phyloP scores from a whole-genome alignment of 2,113 vertebrate species.

The Otis tarda region DNA sequence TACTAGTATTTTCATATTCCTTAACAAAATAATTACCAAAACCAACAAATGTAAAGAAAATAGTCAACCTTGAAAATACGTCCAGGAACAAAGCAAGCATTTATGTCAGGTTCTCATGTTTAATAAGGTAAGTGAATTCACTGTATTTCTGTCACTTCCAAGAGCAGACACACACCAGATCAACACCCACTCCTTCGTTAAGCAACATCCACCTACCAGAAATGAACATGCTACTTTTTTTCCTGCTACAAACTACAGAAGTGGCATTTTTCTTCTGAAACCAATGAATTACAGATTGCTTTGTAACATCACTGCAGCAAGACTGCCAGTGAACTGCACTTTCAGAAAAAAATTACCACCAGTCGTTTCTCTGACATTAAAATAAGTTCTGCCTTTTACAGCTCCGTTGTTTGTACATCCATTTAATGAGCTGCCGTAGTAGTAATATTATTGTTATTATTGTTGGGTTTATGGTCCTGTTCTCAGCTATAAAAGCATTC shows the following conservation, averaged over 20 bases:
- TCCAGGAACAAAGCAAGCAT: not conserved
- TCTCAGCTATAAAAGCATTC: not conserved
- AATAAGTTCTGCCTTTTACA: conserved; percentile 1
- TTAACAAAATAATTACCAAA: not conserved
- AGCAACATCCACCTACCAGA: not conserved
- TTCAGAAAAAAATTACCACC: not conserved
- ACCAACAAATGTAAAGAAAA: not conserved
- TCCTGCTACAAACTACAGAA: not conserved
- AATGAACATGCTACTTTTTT: not conserved
- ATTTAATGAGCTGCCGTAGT: conserved; percentile 9
- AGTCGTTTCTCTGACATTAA: conserved; percentile 14
- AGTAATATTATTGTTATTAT: not conserved
- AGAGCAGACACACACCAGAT: not conserved
- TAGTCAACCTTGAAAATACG: not conserved
- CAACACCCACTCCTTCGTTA: not conserved
- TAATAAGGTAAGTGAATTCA: not conserved
- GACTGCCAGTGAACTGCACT: not conserved
- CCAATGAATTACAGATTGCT: not conserved
- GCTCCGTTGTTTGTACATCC: not conserved
- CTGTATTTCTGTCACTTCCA: not conserved
- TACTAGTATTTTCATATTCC: not conserved
- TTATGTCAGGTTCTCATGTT: not conserved
- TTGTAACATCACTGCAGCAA: not conserved
- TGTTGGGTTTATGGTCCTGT: not conserved
- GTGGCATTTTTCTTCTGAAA: conserved; percentile 5